Base-by-base conservation (phyloP, 1,140 invertebrate species). In the Drosophila dunni region DNA sequence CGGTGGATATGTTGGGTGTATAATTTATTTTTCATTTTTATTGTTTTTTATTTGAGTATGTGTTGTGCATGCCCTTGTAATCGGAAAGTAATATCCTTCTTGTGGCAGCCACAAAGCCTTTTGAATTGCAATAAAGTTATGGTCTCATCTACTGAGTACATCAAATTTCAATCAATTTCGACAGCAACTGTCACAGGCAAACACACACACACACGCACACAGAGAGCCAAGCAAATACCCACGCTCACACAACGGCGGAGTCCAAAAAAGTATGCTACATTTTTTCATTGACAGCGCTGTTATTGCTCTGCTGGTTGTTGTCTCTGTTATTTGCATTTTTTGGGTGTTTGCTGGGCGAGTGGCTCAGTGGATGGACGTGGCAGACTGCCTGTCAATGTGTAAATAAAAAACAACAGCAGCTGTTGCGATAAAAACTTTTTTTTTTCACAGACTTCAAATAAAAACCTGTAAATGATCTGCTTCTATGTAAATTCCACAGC, bases 301-400 rank as follows among this genome's bases (percentile, higher is more conserved):
- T 6, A 29, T 29, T 57, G 51, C 7, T 29, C 4, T 20, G n/a
- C 9, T 40, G 38, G 53, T 5, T 33, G 4, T 29, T 62, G 45
- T 10, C 33, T 8, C 51, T 75, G 76, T 36, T 81, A 79, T 81
- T 81, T 81, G 78, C 72, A 29, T 29, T 29, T 29, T 29, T 29
- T 29, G 24, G 24, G 6, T 5, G 24, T 29, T 29, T 29, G 24
- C 3, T 6, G 24, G 24, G 17, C 17, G 2, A 20, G 17, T 20
- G 17, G 17, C 17, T 29, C 3, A 33, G 24, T 11, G 53, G 1
- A 6, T 20, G 13, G 10, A 4, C n/a, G 51, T 44, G 29, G n/a
- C 13, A 3, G 20, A 34, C 1, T 8, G 9, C n/a, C 4, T 13
- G 29, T 34, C 7, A 50, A 24, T 42, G 17, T 20, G 15, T 13